Evolutionary conservation across 2,797 vertebrate species (phyloP), one percentile per base, ranked within the genome.

Genomic region (Poecile montanus): DNA sequence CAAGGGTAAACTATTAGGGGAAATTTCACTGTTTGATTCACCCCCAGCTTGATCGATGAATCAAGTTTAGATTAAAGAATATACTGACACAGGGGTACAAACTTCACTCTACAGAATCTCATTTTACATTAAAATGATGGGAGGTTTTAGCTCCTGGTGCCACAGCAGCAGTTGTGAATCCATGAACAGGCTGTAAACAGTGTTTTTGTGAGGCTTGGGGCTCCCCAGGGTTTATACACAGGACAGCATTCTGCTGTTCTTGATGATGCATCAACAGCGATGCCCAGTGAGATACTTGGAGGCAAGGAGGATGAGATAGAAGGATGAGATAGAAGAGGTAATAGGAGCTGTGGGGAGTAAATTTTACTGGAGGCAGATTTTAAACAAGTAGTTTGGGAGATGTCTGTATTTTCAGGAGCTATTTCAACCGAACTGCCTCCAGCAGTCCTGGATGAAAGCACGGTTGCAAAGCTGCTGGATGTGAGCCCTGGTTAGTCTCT

Each of bases 281-380:
- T 83, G 84, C 36, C 53, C 81, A 77, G 74, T 48, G 89, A 92
- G 83, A 50, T 36, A 53, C 60, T 63, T 53, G 56, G 65, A 79
- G 83, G 88, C 51, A 48, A 76, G 71, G 44, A 90, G 77, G 45
- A 81, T 3, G 38, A 40, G 38, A 38, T 38, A 38, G 38, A 38
- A 38, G 38, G 38, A 38, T 38, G 38, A 38, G 38, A 83, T 1
- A 84, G 89, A 82, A 83, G 61, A 75, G 38, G 56, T n/a, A 85
- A 91, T 68, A 51, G 89, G 66, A 94, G 85, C 91, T 94, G 85
- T 80, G 60, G 85, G 80, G 70, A 90, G 58, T 40, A 88, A 81
- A 95, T 96, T 94, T 95, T 90, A 94, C 91, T 88, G 88, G 88
- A 96, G 94, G 94, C 88, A 94, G 73, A 63, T 95, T 94, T 96